phyloP scores from a whole-genome alignment of 2,113 vertebrate species.

The Chloroceryle aenea region DNA sequence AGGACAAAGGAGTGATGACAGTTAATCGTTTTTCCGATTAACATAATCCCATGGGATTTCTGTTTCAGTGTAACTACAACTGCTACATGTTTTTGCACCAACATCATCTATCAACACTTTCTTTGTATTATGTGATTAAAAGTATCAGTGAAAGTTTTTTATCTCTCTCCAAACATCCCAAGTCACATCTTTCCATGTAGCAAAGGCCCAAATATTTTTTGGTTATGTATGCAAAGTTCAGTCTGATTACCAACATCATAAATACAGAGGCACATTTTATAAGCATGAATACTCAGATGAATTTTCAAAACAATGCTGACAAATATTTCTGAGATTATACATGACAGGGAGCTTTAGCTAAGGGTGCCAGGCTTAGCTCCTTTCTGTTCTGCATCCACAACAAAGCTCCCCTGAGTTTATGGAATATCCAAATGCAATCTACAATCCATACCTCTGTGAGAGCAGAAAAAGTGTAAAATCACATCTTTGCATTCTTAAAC shows the following conservation, averaged over 20 bases:
- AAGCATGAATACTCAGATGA: not conserved
- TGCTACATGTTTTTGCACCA: not conserved
- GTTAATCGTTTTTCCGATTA: not conserved
- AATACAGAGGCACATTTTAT: not conserved
- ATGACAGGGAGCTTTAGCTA: not conserved
- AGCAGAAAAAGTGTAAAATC: not conserved
- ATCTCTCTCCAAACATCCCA: not conserved
- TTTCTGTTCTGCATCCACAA: not conserved
- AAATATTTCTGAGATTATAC: not conserved
- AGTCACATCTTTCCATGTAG: not conserved
- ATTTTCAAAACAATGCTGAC: not conserved
- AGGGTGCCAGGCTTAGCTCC: not conserved
- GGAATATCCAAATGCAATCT: not conserved
- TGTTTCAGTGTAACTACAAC: not conserved
- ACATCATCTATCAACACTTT: not conserved
- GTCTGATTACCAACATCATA: not conserved
- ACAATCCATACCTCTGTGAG: not conserved
- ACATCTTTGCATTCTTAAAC: not conserved
- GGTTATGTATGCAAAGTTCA: not conserved
- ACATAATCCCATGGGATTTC: not conserved
- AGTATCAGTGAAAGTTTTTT: not conserved
- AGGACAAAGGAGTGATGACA: not conserved
- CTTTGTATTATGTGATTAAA: not conserved
- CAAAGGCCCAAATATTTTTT: not conserved
- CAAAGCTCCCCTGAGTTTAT: not conserved